phyloP scores from a whole-genome alignment of 2,888 invertebrate genomes.

The Allygus modestus region DNA sequence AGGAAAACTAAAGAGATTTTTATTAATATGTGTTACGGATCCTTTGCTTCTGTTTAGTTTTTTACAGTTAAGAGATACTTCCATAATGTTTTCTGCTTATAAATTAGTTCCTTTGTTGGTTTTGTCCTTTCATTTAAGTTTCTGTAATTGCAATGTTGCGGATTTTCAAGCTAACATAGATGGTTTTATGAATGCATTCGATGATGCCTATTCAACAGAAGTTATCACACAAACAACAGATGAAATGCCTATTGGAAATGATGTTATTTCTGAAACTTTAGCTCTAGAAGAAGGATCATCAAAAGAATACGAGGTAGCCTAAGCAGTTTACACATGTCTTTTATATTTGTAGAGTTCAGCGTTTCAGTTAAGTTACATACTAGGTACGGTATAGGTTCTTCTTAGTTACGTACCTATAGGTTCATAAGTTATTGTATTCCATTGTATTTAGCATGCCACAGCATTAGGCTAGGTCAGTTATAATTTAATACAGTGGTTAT shows the following conservation, averaged over 20 bases:
- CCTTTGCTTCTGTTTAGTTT: not conserved
- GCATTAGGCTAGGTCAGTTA: no score
- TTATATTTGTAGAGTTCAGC: no score
- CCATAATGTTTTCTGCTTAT: not conserved
- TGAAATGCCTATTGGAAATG: not conserved
- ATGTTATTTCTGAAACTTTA: not conserved
- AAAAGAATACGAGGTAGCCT: constrained; percentile 11
- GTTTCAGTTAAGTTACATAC: no score
- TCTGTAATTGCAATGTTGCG: not conserved
- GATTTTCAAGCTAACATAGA: constrained; percentile 32
- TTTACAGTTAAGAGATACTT: not conserved
- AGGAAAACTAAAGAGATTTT: not conserved
- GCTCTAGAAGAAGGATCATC: not conserved
- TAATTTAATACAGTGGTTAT: no score
- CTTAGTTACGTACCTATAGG: no score
- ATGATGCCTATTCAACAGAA: constrained; percentile 18
- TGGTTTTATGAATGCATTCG: constrained; percentile 30
- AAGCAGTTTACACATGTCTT: no score
- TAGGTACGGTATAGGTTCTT: no score
- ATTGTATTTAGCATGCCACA: no score
- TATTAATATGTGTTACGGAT: no score
- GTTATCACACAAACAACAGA: not conserved
- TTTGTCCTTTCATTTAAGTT: not conserved
- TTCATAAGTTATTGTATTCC: no score
- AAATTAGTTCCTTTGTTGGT: not conserved